Evolutionary conservation across 2,113 vertebrate species (phyloP).

Genomic region (Coturnix japonica): DNA sequence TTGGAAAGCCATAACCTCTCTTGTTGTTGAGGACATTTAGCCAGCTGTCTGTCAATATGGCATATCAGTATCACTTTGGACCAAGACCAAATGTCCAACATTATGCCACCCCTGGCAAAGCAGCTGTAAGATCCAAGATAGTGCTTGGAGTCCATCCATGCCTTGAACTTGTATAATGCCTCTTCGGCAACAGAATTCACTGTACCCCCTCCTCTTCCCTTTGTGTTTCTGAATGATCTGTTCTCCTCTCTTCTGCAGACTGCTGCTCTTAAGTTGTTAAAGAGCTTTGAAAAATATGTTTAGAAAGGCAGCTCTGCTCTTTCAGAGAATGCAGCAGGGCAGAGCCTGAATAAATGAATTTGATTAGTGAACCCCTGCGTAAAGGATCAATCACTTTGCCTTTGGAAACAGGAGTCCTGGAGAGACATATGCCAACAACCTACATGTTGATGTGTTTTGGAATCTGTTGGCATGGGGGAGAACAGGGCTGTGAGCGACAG

Average conservation of each 20-base stretch:
- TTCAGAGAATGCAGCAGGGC: neutral
- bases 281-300: conserved; percentile 41
- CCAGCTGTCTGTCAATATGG: neutral
- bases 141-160: neutral
- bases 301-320: conserved; percentile 14
- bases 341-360: conserved; percentile 64
- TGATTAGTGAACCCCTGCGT: conserved; percentile 9
- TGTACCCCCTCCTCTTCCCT: neutral
- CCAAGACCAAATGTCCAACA: conserved; percentile 2
- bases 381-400: conserved; percentile 44
- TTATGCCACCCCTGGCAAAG: conserved; percentile 15
- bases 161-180: neutral
- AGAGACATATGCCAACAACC: neutral
- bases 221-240: neutral
- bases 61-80: neutral
- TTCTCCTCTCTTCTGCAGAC: neutral
- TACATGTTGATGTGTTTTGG: neutral
- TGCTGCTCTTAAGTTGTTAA: neutral
- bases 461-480: neutral
- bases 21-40: neutral
- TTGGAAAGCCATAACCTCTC: neutral
- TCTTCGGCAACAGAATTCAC: conserved; percentile 37
- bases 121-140: conserved; percentile 27
- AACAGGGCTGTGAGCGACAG: neutral
- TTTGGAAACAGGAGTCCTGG: neutral